Conservation (phyloP, 2,888 invertebrate species). For the Eremobia ochroleuca region DNA sequence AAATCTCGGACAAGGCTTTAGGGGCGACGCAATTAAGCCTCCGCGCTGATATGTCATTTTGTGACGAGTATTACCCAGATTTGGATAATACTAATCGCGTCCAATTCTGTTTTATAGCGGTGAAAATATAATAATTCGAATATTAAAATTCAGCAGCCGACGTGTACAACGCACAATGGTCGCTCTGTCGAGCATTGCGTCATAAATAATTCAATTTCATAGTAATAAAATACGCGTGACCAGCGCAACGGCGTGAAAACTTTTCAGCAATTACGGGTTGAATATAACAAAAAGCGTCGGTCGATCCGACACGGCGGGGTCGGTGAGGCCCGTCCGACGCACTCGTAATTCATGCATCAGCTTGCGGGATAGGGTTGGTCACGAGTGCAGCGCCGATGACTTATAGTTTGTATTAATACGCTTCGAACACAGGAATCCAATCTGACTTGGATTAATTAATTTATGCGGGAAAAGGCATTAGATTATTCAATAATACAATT, state of each 20-base stretch:
- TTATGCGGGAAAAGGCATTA: constrained; percentile 73
- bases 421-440: constrained; percentile 85
- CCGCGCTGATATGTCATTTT: constrained; percentile 88
- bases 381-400: constrained; percentile 85
- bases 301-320: constrained; percentile 78
- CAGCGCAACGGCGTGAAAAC: constrained; percentile 89
- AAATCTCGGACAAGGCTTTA: constrained; percentile 89
- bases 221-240: constrained; percentile 91
- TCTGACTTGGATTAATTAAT: constrained; percentile 85
- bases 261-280: constrained; percentile 91
- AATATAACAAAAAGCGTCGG: constrained; percentile 89
- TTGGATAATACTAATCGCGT: constrained; percentile 81
- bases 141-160: constrained; percentile 89
- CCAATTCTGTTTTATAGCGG: constrained; percentile 71
- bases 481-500: constrained; percentile 67
- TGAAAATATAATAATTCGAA: constrained; percentile 84
- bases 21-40: constrained; percentile 89
- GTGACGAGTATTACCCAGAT: constrained; percentile 80
- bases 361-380: constrained; percentile 87
- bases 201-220: constrained; percentile 91
- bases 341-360: constrained; percentile 88
- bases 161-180: constrained; percentile 84
- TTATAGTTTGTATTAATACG: constrained; percentile 88
- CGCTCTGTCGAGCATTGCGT: constrained; percentile 83
- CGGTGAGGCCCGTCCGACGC: constrained; percentile 76